These are phyloP conservation scores for Nymphalis io DNA, from an alignment of 1,140 invertebrate species.

Conservation along the genomic window DNA sequence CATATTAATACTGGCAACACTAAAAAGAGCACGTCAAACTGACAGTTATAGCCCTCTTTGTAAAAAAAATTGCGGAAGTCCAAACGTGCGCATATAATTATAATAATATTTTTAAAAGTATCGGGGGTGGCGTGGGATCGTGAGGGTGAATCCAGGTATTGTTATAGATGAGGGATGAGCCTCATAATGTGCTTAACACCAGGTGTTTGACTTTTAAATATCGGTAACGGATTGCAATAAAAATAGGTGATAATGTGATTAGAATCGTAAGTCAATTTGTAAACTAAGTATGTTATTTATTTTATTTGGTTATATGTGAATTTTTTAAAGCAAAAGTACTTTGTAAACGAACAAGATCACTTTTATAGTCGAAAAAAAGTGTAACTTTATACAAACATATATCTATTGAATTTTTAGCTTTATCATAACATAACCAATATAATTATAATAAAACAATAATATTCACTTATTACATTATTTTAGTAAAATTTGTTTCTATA, in stretches of 20 bases:
- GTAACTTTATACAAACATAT: too few species aligned
- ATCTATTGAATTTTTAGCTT: too few species aligned
- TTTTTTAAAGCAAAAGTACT: too few species aligned
- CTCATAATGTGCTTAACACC: slow-evolving; percentile 25
- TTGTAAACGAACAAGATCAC: too few species aligned
- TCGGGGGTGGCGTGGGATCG: slow-evolving; percentile 65
- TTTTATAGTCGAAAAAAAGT: too few species aligned
- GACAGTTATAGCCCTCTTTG: slow-evolving; percentile 53
- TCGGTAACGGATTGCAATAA: slow-evolving; percentile 3
- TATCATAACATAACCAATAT: too few species aligned
- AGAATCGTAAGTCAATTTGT: not conserved
- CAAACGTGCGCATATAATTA: slow-evolving; percentile 64
- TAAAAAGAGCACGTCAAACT: slow-evolving; percentile 71
- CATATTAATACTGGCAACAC: slow-evolving; percentile 72
- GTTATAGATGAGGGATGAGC: slow-evolving; percentile 58
- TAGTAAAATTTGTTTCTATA: too few species aligned
- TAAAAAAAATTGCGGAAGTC: slow-evolving; percentile 64
- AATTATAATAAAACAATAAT: too few species aligned
- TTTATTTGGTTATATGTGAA: too few species aligned
- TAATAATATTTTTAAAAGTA: slow-evolving; percentile 75
- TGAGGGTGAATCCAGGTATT: slow-evolving; percentile 59
- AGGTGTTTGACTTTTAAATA: slow-evolving; percentile 24
- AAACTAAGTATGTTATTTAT: not conserved
- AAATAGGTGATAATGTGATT: slow-evolving; percentile 14
- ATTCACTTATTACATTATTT: too few species aligned